Evolutionary conservation across 2,888 invertebrate genomes (phyloP).

Genomic region (Lordiphosa fenestrarum): DNA sequence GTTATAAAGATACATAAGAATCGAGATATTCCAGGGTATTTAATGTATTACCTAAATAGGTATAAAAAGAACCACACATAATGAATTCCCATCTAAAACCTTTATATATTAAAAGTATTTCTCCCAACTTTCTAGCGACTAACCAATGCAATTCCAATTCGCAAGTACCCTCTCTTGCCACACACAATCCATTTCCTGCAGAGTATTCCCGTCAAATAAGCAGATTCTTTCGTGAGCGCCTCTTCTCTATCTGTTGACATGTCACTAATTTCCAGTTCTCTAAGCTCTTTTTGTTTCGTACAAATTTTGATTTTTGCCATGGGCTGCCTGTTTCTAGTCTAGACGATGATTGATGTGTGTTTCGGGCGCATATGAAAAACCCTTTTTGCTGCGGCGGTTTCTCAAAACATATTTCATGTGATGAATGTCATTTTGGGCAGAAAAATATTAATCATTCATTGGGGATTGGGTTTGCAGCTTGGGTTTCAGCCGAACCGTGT

Average conservation of each 20-base stretch:
- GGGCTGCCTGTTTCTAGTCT: constrained; percentile 2
- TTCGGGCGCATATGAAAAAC: constrained; percentile 40
- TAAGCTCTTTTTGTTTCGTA: constrained; percentile 45
- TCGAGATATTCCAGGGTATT: too few relatives aligned
- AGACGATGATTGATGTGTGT: constrained; percentile 60
- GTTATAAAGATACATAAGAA: too few relatives aligned
- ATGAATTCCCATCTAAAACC: too few relatives aligned
- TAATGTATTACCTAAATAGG: too few relatives aligned
- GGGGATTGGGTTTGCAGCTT: constrained; percentile 16
- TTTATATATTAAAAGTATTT: too few relatives aligned
- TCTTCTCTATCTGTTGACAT: constrained; percentile 58
- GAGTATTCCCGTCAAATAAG: constrained; percentile 3
- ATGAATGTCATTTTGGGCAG: constrained; percentile 47
- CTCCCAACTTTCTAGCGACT: too few relatives aligned
- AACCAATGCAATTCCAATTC: too few relatives aligned
- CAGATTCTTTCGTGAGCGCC: constrained; percentile 7
- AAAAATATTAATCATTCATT: constrained; percentile 62
- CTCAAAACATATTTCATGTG: constrained; percentile 63
- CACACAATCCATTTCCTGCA: not conserved
- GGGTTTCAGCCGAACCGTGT: constrained; percentile 25
- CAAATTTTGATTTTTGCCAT: constrained; percentile 36
- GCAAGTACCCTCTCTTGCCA: too few relatives aligned
- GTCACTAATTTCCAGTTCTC: constrained; percentile 66
- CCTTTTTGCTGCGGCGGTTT: constrained; percentile 38
- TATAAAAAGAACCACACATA: too few relatives aligned